phyloP scores from a whole-genome alignment of 2,113 vertebrate genomes.

The Daboia siamensis region DNA sequence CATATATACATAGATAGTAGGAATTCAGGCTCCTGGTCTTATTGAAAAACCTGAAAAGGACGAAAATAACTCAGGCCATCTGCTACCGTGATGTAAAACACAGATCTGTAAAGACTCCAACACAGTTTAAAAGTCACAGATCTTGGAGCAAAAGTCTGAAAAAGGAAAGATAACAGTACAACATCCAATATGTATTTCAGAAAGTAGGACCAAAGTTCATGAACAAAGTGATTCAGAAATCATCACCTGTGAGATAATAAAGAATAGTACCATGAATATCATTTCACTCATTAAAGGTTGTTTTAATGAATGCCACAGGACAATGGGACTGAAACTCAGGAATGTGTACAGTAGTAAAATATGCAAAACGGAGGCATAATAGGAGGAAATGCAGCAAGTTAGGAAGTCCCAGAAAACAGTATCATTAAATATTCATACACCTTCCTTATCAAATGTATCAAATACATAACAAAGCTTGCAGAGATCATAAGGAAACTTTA shows the following conservation, averaged over 20 bases:
- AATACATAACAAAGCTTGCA: neutral
- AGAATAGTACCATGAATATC: constrained; percentile 24
- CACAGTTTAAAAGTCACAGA: neutral
- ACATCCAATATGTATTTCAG: constrained; percentile 17
- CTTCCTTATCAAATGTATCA: neutral
- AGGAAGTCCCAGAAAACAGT: constrained; percentile 20
- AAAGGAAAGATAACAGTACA: neutral
- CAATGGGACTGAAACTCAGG: constrained; percentile 45
- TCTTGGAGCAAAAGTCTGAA: neutral
- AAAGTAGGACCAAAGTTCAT: constrained; percentile 31
- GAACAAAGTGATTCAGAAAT: constrained; percentile 11
- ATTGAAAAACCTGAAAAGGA: neutral
- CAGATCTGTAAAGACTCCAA: neutral
- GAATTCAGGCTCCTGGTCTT: neutral
- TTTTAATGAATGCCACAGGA: constrained; percentile 38
- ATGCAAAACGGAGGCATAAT: constrained; percentile 33
- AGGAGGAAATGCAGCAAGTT: constrained; percentile 36
- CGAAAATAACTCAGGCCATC: neutral
- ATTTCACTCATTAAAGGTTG: constrained; percentile 6
- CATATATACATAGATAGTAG: neutral
- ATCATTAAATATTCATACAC: constrained; percentile 5
- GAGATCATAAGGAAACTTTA: constrained; percentile 7
- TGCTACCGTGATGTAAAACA: neutral
- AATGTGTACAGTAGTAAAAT: constrained; percentile 46
- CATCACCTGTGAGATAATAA: neutral